phyloP scores from a whole-genome alignment of 2,797 vertebrate species.

The Tolypeutes matacus region DNA sequence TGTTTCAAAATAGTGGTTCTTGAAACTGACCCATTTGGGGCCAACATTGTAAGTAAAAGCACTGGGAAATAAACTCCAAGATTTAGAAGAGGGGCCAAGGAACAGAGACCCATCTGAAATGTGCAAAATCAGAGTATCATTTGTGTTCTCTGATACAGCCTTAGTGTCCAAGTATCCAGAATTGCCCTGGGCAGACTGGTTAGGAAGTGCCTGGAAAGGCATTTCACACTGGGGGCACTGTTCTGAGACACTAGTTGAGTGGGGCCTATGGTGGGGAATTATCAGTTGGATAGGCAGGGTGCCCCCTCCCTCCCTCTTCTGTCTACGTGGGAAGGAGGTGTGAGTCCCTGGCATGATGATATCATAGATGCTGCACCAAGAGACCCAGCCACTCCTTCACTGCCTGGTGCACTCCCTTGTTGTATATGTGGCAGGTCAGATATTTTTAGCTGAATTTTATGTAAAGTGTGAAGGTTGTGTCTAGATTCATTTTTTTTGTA shows the following conservation, averaged over 20 bases:
- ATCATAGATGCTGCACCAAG: slow-evolving; percentile 95
- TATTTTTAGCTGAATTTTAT: too few species aligned
- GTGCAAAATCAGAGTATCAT: slow-evolving; percentile 55
- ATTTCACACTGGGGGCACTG: not conserved
- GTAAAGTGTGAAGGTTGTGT: too few species aligned
- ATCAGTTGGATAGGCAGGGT: slow-evolving; percentile 55
- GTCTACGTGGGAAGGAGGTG: slow-evolving; percentile 26
- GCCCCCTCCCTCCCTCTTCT: slow-evolving; percentile 47
- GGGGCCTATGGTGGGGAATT: slow-evolving; percentile 44
- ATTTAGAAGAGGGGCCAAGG: slow-evolving; percentile 54
- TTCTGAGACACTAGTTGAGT: not conserved
- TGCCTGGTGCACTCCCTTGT: slow-evolving; percentile 94
- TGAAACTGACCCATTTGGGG: slow-evolving; percentile 39
- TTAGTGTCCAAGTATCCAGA: not conserved
- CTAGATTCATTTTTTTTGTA: too few species aligned
- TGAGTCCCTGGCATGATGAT: slow-evolving; percentile 88
- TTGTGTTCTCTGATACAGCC: not conserved
- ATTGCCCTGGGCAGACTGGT: not conserved
- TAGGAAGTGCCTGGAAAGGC: not conserved
- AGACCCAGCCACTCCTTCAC: slow-evolving; percentile 97
- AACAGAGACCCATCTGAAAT: slow-evolving; percentile 55
- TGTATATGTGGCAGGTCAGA: slow-evolving; percentile 96
- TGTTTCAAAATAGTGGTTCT: slow-evolving; percentile 40
- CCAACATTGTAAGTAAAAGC: slow-evolving; percentile 55
- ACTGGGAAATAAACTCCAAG: slow-evolving; percentile 58